These are phyloP conservation scores for Petroica traversi DNA, from an alignment of 2,113 vertebrate species.

Conservation along the genomic window DNA sequence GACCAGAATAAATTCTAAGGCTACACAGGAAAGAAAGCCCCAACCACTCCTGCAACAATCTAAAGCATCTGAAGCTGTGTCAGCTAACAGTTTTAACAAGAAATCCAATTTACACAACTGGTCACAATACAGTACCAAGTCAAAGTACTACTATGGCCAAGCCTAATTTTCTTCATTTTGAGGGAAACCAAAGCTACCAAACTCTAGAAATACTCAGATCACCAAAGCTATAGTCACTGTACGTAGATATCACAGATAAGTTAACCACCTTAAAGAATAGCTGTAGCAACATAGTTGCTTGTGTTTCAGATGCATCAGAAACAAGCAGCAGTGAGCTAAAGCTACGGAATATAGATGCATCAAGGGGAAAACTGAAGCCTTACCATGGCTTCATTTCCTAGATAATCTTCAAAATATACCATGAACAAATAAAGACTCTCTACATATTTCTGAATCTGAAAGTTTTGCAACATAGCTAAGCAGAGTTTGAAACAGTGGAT, in stretches of 20 bases:
- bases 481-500: background rate
- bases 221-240: background rate
- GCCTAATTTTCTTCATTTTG: background rate
- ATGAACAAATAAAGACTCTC: background rate
- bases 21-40: rapidly evolving
- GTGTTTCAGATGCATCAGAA: background rate
- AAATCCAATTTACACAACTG: background rate
- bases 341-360: background rate
- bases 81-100: background rate
- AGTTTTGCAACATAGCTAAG: background rate
- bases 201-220: background rate
- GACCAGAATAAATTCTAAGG: background rate
- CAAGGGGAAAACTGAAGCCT: background rate
- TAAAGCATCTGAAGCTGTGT: background rate
- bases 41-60: background rate
- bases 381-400: background rate
- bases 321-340: background rate
- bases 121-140: background rate
- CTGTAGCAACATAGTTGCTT: background rate
- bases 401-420: background rate
- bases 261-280: background rate
- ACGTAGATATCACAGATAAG: background rate
- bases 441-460: background rate
- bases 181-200: background rate
- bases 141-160: background rate